phyloP scores from a whole-genome alignment of 2,113 vertebrate species.

The Aplodontia rufa region DNA sequence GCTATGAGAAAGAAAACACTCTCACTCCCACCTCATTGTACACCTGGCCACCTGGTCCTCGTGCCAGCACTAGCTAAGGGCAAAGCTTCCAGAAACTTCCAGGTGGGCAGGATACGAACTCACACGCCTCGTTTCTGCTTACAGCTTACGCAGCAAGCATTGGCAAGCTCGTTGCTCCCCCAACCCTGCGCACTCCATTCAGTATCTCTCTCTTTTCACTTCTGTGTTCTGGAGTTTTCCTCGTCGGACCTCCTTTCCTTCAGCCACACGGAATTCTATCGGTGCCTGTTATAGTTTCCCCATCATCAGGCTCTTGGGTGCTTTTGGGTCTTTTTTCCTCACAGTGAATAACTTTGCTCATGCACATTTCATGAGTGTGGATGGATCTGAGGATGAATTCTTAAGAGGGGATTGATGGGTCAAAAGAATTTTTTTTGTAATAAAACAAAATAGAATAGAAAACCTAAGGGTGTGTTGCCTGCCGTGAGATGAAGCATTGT shows the following conservation, averaged over 20 bases:
- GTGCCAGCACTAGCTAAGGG: not conserved
- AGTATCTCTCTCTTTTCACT: too few relatives aligned
- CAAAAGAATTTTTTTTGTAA: not conserved
- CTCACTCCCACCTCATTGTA: not conserved
- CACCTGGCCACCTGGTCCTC: not conserved
- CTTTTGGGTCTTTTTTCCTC: not conserved
- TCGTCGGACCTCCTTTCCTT: not conserved
- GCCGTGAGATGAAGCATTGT: not conserved
- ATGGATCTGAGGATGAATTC: not conserved
- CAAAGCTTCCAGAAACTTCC: not conserved
- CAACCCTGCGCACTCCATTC: fast-evolving
- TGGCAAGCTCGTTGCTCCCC: not conserved
- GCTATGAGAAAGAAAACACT: not conserved
- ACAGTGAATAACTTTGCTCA: not conserved
- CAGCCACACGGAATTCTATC: not conserved
- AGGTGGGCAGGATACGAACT: not conserved
- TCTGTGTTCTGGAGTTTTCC: not conserved
- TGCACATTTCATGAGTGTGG: not conserved
- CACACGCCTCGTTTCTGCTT: not conserved
- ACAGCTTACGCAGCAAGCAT: not conserved
- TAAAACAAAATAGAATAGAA: not conserved
- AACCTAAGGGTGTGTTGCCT: fast-evolving
- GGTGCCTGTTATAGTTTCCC: not conserved
- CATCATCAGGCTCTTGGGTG: not conserved
- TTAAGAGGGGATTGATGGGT: not conserved